Evolutionary conservation across 1,140 invertebrate genomes (phyloP).

Genomic region (Solen grandis): DNA sequence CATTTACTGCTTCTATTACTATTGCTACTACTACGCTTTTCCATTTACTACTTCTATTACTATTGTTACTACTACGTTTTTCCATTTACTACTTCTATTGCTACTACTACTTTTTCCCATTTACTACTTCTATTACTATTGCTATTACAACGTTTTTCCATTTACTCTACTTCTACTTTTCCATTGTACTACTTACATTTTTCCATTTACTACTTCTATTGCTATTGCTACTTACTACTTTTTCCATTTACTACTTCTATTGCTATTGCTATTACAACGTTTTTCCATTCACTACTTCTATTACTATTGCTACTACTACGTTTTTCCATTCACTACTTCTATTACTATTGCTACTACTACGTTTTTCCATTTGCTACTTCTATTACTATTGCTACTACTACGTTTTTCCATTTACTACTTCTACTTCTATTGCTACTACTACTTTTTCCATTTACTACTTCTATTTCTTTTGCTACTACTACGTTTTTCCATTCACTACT

Average conservation of each 20-base stretch:
- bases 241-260: not conserved
- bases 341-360: slow-evolving; percentile 1
- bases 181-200: not conserved
- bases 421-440: not conserved
- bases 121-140: not conserved
- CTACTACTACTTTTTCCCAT: not conserved
- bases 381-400: not conserved
- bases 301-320: not conserved
- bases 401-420: not conserved
- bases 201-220: not conserved
- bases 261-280: not conserved
- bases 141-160: too few relatives aligned
- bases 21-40: not conserved
- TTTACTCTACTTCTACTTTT: too few relatives aligned
- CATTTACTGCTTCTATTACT: too few relatives aligned
- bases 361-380: not conserved
- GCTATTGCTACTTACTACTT: not conserved
- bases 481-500: not conserved
- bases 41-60: not conserved
- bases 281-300: too few relatives aligned
- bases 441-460: not conserved
- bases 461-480: slow-evolving; percentile 1
- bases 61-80: not conserved
- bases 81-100: not conserved
- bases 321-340: not conserved